Evolutionary conservation across 2,113 vertebrate species (phyloP), one percentile per base, ranked within the genome.

Genomic region (Dicaeum eximium): DNA sequence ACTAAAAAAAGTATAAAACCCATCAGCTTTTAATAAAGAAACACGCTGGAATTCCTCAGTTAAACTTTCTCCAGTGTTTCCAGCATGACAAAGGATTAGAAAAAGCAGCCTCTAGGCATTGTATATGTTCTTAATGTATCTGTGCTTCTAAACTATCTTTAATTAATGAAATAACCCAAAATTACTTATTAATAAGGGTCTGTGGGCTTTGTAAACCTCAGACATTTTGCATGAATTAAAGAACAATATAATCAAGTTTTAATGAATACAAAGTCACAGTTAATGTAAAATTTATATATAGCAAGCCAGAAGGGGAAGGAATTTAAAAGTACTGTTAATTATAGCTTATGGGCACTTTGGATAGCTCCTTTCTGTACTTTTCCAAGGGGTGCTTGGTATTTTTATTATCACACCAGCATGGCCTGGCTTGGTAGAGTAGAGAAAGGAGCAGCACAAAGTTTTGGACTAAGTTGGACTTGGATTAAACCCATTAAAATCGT

Each of bases 101-200:
- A 73, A 77, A 75, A 56, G 20, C 80, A 91, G 80, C 65, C 85
- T 64, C 17, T 4, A 70, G 73, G 79, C 80, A 57, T 10, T 72
- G 65, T 88, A 13, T 96, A n/a, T 75, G 81, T 62, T 42, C 58
- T n/a, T 71, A 35, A 65, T 33, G 58, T 69, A 78, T 83, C 90
- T 40, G 75, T 77, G 53, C 73, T 94, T 92, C 96, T 80, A 80
- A 85, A 88, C 70, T 96, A 96, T 92, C 95, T 91, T 95, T 95
- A 93, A 74, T 95, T 95, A 97, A 97, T 92, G 80, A 94, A 97
- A 95, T 74, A 88, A 66, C 91, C 95, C 78, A 2, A 92, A 86
- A 70, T 86, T 60, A 94, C 95, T 96, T 93, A 96, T 97, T 96
- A 97, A 95, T 88, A 96, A 92, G 80, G 67, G 95, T 61, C 60